phyloP scores from a whole-genome alignment of 2,888 invertebrate genomes.

The Odontocolon sp. region DNA sequence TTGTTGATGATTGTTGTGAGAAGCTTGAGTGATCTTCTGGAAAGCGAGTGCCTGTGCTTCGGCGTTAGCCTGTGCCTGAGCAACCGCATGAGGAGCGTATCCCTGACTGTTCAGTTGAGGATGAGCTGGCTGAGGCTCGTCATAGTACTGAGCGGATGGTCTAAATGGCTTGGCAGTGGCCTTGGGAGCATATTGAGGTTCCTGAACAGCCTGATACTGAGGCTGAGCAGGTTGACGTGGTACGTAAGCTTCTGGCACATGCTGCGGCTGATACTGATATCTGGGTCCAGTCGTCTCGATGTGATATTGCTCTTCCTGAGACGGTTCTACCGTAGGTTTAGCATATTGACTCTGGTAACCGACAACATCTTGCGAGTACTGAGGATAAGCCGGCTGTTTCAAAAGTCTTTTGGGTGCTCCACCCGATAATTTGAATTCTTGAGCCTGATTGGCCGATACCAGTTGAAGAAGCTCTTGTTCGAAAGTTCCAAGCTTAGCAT shows the following conservation, averaged over 20 bases:
- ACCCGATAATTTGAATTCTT: constrained; percentile 73
- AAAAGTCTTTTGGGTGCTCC: constrained; percentile 63
- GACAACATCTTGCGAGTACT: constrained; percentile 69
- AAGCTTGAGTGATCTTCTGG: constrained; percentile 75
- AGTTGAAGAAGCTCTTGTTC: constrained; percentile 76
- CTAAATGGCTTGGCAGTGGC: constrained; percentile 65
- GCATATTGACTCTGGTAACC: constrained; percentile 69
- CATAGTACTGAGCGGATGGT: constrained; percentile 68
- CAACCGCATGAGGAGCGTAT: constrained; percentile 56
- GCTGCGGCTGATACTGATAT: constrained; percentile 67
- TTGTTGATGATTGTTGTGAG: constrained; percentile 74
- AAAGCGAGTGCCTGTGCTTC: constrained; percentile 76
- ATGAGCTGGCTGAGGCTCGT: constrained; percentile 64
- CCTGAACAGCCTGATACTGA: constrained; percentile 62
- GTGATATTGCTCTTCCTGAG: constrained; percentile 73
- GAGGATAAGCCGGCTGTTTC: constrained; percentile 63
- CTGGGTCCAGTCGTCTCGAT: constrained; percentile 74
- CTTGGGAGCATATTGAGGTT: constrained; percentile 63
- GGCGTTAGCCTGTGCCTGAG: constrained; percentile 75
- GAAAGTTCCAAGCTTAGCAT: constrained; percentile 75
- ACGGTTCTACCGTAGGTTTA: constrained; percentile 64
- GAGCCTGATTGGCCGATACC: constrained; percentile 77
- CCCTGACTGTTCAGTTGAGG: constrained; percentile 64
- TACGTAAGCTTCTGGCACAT: constrained; percentile 62
- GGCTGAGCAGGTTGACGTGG: constrained; percentile 49